Percentiles rank a stretch among this genome's conserved stretches.
Conservation (phyloP, 1,140 invertebrate species). For the Papilio xuthus region DNA sequence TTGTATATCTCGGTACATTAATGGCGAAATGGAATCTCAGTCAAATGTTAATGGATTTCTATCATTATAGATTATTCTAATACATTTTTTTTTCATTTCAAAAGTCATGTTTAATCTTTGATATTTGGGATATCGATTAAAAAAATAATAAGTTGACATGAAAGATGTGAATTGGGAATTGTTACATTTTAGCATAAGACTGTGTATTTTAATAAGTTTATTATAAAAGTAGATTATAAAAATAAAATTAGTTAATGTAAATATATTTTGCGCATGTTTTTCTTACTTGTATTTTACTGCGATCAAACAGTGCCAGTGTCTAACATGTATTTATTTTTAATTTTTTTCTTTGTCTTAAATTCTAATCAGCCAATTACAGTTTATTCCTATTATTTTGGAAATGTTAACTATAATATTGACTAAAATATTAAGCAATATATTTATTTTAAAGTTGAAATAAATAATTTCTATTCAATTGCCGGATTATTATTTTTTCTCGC, state of each 20-base stretch:
- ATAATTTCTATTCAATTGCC: background rate
- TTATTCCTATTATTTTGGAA: background rate
- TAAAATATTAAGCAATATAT: too few relatives aligned
- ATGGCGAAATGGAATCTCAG: constrained; percentile 87
- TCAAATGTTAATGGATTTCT: constrained; percentile 89
- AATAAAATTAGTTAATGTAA: constrained; percentile 3
- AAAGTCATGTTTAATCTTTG: constrained; percentile 1
- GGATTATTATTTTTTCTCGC: background rate
- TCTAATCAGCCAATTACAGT: background rate
- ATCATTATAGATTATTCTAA: constrained; percentile 86
- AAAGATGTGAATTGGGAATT: constrained; percentile 1
- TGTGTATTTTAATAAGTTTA: background rate
- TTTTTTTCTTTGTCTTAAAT: too few relatives aligned
- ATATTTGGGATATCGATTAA: background rate
- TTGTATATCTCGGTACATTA: constrained; percentile 92
- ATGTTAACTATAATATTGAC: too few relatives aligned
- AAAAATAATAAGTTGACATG: background rate
- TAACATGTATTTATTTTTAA: too few relatives aligned
- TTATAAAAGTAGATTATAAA: background rate
- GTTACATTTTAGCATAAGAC: constrained; percentile 27
- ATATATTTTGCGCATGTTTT: background rate
- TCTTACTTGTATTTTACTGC: background rate
- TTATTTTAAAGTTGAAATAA: background rate
- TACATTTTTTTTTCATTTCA: background rate
- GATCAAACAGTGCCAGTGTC: background rate